Evolutionary conservation across 2,888 invertebrate genomes (phyloP), one percentile per base, ranked within the genome.

Genomic region (Stenurella melanura): DNA sequence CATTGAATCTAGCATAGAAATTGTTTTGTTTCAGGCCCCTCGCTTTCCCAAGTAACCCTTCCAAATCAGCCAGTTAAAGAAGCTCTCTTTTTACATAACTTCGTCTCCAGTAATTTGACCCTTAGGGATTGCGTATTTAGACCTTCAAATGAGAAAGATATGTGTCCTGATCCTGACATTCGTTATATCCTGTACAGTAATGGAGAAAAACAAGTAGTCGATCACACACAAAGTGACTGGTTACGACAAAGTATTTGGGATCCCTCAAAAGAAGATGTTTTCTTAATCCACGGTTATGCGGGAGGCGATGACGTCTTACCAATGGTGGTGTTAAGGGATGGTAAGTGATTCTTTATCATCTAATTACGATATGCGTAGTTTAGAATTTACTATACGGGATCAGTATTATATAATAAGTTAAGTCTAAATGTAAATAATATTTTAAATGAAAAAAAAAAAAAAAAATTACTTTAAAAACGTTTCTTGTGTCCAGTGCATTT

Each of bases 271-370:
- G 95, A 95, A 83, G 94, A 94, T 79, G 91, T 95, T 26, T 88
- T 95, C 69, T 87, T 95, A 21, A 90, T 95, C 30, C 95, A 96
- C 84, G 95, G 95, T 1, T 96, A 95, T 86, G 95, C 95, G 0
- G 95, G 95, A 0, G 94, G 94, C 0, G 94, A 95, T 83, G 94
- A 94, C 82, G 92, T 93, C 0, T 87, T 95, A 58, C 95, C 95
- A 0, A 94, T 95, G 84, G 90, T 92, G 4, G 94, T 96, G 0
- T 90, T 95, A 0, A 91, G 94, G 84, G 95, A 95, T 87, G 94
- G 94, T 94, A 80, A 78, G 61, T 9, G 21, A 42, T n/a, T n/a
- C n/a, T n/a, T n/a, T n/a, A n/a, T n/a, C n/a, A n/a, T n/a, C n/a
- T n/a, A n/a, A n/a, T n/a, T n/a, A n/a, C n/a, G n/a, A n/a, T n/a